Conservation (phyloP, 2,797 vertebrate genomes). For the Typhlichthys subterraneus region DNA sequence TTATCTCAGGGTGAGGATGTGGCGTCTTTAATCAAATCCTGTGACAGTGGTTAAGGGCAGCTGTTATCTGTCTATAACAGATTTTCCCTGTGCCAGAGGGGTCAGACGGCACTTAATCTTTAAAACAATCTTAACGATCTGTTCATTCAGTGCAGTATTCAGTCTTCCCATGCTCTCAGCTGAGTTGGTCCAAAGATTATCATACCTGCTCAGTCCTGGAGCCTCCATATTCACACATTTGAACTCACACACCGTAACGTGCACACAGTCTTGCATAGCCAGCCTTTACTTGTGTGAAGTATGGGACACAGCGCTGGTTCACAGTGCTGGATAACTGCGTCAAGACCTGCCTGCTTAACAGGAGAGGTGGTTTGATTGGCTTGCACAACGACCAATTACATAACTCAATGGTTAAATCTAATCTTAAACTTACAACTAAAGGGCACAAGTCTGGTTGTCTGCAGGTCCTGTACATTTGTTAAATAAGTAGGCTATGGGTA, state of each 20-base stretch:
- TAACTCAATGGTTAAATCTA: too few species aligned
- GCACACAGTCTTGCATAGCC: too few species aligned
- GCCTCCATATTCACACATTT: neutral
- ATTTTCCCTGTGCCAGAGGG: slow-evolving; percentile 19
- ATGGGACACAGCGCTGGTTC: too few species aligned
- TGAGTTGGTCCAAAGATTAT: neutral
- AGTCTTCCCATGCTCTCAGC: slow-evolving; percentile 8
- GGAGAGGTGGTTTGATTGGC: too few species aligned
- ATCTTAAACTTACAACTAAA: too few species aligned
- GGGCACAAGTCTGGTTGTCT: too few species aligned
- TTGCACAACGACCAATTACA: too few species aligned
- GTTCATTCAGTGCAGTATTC: slow-evolving; percentile 34
- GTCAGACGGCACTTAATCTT: slow-evolving; percentile 12
- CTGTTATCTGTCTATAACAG: slow-evolving; percentile 9
- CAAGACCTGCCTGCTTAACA: too few species aligned
- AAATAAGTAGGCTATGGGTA: too few species aligned
- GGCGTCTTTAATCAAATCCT: slow-evolving; percentile 20
- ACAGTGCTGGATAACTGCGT: too few species aligned
- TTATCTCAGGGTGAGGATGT: slow-evolving; percentile 39
- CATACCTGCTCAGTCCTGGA: neutral
- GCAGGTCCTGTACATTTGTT: too few species aligned
- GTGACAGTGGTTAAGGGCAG: slow-evolving; percentile 14
- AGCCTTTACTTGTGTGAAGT: too few species aligned
- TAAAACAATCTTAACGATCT: slow-evolving; percentile 5
- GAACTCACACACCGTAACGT: neutral